Conservation (phyloP, 2,797 vertebrate species). For the Spatula versicolor region DNA sequence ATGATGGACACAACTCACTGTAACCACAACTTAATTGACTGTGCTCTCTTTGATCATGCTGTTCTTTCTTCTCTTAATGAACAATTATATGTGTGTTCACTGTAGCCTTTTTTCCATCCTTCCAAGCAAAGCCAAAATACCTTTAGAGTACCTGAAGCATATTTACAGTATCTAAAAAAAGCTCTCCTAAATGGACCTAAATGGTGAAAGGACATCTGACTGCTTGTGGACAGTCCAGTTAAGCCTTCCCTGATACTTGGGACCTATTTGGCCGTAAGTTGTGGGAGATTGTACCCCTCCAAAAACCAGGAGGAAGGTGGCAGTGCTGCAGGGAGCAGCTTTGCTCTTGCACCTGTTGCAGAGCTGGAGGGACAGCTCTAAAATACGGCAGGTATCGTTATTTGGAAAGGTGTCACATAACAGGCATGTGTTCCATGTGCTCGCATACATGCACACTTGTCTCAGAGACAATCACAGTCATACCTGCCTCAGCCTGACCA, state of each 20-base stretch:
- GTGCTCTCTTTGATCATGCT: background rate
- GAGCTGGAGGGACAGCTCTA: rapidly evolving
- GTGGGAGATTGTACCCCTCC: rapidly evolving
- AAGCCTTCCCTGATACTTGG: background rate
- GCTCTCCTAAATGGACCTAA: background rate
- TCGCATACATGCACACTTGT: background rate
- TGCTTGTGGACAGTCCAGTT: background rate
- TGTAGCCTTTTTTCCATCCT: background rate
- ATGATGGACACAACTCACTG: background rate
- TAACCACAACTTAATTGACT: background rate
- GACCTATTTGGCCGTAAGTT: background rate
- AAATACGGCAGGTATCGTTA: background rate
- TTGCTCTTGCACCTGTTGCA: rapidly evolving
- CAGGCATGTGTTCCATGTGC: rapidly evolving
- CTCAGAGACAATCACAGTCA: background rate
- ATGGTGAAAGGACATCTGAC: background rate
- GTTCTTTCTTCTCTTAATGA: background rate
- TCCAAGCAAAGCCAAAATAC: slow-evolving; percentile 5
- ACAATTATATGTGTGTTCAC: background rate
- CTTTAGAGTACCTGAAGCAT: background rate
- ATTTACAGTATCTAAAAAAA: background rate
- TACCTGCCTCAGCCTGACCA: background rate
- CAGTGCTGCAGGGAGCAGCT: background rate
- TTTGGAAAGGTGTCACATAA: background rate
- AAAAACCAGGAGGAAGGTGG: background rate